Percentiles rank a stretch among this genome's conserved stretches.
phyloP scores from a whole-genome alignment of 2,797 vertebrate species.

The Brotula barbata region DNA sequence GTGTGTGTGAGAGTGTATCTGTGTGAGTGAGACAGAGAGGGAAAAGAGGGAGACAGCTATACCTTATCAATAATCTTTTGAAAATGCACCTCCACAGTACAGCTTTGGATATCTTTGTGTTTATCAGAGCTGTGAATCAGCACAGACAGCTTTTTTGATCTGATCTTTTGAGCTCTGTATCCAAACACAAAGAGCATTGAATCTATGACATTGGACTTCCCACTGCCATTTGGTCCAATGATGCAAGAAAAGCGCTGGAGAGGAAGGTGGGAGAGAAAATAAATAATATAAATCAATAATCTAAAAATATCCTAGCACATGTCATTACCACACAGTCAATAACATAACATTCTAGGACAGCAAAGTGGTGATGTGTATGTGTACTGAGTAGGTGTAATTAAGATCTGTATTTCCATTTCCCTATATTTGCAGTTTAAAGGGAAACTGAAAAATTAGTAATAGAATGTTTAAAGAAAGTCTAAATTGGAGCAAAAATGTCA shows the following conservation, averaged over 20 bases:
- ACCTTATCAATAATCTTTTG: slow-evolving; percentile 99
- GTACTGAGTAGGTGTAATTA: slow-evolving; percentile 52
- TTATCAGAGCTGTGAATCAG: slow-evolving; percentile 95
- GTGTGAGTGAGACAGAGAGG: not conserved
- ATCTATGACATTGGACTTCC: slow-evolving; percentile 99
- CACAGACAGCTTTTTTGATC: slow-evolving; percentile 97
- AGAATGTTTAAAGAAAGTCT: slow-evolving; percentile 23
- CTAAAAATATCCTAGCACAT: slow-evolving; percentile 25
- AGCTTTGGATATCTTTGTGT: slow-evolving; percentile 90
- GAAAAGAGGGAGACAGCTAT: slow-evolving; percentile 42
- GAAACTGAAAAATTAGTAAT: slow-evolving; percentile 22
- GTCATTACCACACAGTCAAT: slow-evolving; percentile 2
- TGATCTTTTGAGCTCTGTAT: slow-evolving; percentile 98
- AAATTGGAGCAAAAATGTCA: slow-evolving; percentile 35
- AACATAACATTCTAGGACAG: slow-evolving; percentile 19
- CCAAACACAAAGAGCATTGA: slow-evolving; percentile 99
- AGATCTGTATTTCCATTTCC: slow-evolving; percentile 43
- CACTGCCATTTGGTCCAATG: slow-evolving; percentile 98
- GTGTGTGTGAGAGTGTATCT: slow-evolving; percentile 19
- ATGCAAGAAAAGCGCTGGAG: slow-evolving; percentile 96
- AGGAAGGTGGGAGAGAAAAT: slow-evolving; percentile 29
- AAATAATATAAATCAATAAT: slow-evolving; percentile 31
- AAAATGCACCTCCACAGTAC: slow-evolving; percentile 96
- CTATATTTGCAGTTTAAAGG: slow-evolving; percentile 29
- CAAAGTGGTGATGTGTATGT: slow-evolving; percentile 18